These are phyloP conservation scores for Pyrochroa serraticornis DNA, from an alignment of 2,888 invertebrate genomes.

Conservation along the genomic window DNA sequence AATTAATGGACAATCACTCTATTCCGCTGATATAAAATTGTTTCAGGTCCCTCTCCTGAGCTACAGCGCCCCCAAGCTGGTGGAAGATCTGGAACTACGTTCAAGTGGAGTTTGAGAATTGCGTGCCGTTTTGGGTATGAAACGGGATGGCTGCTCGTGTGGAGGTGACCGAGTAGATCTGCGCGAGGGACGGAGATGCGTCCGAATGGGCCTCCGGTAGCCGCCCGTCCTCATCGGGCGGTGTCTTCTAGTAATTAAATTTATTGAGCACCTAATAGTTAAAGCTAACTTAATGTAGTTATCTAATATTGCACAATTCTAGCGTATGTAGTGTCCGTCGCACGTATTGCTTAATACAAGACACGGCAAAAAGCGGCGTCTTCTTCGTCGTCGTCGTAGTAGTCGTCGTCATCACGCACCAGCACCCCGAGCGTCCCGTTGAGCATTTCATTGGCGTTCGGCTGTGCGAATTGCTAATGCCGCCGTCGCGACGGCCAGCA, in stretches of 20 bases:
- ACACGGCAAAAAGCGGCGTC: conserved; percentile 37
- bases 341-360: conserved; percentile 51
- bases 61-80: no score
- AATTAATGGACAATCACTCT: no score
- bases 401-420: conserved; percentile 31
- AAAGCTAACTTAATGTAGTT: conserved; percentile 58
- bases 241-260: conserved; percentile 43
- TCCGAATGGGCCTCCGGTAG: background rate
- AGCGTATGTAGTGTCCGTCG: conserved; percentile 53
- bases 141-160: background rate
- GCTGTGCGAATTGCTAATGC: conserved; percentile 45
- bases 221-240: conserved; percentile 31
- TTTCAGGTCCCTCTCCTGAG: no score
- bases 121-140: no score
- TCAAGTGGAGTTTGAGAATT: no score
- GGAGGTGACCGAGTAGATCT: background rate
- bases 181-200: background rate
- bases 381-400: conserved; percentile 1
- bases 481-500: conserved; percentile 44
- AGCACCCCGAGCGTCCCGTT: conserved; percentile 28
- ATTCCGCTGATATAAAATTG: no score
- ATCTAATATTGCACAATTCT: conserved; percentile 60
- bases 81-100: no score
- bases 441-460: conserved; percentile 37
- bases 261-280: conserved; percentile 60